These are phyloP conservation scores for Trematocara unimaculatum DNA, from an alignment of 2,113 vertebrate species.

Conservation along the genomic window DNA sequence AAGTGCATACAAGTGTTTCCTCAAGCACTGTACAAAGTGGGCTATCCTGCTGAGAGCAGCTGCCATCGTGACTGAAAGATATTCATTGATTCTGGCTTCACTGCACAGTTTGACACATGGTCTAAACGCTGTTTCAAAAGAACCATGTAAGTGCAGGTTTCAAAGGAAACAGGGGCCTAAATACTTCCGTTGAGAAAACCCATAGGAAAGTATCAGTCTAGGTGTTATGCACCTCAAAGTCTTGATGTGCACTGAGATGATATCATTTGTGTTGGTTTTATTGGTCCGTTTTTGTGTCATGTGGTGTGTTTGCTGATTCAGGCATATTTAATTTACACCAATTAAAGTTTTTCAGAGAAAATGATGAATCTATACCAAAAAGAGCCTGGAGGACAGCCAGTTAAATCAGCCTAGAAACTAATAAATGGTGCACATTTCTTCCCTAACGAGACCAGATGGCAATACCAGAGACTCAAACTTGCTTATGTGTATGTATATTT, in stretches of 20 bases:
- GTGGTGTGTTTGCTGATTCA: not conserved
- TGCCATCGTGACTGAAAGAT: not conserved
- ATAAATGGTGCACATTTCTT: conserved; percentile 38
- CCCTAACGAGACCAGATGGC: conserved; percentile 12
- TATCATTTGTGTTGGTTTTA: not conserved
- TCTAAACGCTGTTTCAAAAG: not conserved
- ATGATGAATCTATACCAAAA: conserved; percentile 6
- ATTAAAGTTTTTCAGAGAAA: not conserved
- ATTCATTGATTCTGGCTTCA: not conserved
- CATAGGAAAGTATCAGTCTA: not conserved
- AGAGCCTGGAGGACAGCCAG: not conserved
- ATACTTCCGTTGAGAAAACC: not conserved
- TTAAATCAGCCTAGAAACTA: conserved; percentile 3
- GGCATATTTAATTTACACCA: not conserved
- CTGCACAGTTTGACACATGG: not conserved
- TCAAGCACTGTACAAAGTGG: not conserved
- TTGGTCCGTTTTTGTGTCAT: not conserved
- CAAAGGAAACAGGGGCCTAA: not conserved
- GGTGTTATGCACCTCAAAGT: not conserved
- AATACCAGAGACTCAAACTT: not conserved
- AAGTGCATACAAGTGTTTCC: not conserved
- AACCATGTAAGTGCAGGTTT: not conserved
- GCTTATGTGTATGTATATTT: not conserved
- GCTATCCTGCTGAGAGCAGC: conserved; percentile 18
- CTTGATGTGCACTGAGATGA: not conserved